Percentiles rank a stretch among this genome's conserved stretches.
These are phyloP conservation scores for Laticauda colubrina DNA, from an alignment of 2,113 vertebrate genomes.

Conservation along the genomic window DNA sequence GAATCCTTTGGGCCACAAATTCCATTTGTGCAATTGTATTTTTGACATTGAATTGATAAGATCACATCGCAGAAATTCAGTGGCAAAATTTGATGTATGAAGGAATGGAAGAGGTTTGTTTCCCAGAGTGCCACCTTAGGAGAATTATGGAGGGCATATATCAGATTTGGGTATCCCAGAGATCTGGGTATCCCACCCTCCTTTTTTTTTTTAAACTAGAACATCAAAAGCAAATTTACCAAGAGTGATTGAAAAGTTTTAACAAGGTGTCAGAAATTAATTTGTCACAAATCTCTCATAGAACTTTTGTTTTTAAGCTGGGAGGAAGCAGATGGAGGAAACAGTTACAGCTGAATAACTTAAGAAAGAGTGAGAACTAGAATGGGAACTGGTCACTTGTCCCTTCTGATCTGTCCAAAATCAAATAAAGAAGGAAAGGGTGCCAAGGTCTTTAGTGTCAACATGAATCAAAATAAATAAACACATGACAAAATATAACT, in stretches of 20 bases:
- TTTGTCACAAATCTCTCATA: not conserved
- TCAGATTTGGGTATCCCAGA: not conserved
- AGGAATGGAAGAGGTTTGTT: not conserved
- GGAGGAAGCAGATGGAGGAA: not conserved
- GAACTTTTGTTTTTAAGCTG: not conserved
- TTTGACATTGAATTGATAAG: not conserved
- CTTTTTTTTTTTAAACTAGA: not conserved
- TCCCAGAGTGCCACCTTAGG: not conserved
- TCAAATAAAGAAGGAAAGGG: not conserved
- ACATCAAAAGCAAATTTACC: not conserved
- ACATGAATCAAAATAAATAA: not conserved
- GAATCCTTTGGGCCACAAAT: not conserved
- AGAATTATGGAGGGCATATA: not conserved
- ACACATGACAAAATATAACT: not conserved
- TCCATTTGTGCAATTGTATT: not conserved
- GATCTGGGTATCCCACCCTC: not conserved
- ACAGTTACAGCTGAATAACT: not conserved
- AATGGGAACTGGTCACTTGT: not conserved
- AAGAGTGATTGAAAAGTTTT: not conserved
- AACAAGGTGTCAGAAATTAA: not conserved
- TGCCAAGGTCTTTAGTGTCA: not conserved
- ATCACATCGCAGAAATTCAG: not conserved
- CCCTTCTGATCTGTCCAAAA: not conserved
- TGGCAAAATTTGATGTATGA: not conserved
- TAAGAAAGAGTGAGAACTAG: not conserved